Evolutionary conservation across 2,113 vertebrate genomes (phyloP).

Genomic region (Serinus canaria): DNA sequence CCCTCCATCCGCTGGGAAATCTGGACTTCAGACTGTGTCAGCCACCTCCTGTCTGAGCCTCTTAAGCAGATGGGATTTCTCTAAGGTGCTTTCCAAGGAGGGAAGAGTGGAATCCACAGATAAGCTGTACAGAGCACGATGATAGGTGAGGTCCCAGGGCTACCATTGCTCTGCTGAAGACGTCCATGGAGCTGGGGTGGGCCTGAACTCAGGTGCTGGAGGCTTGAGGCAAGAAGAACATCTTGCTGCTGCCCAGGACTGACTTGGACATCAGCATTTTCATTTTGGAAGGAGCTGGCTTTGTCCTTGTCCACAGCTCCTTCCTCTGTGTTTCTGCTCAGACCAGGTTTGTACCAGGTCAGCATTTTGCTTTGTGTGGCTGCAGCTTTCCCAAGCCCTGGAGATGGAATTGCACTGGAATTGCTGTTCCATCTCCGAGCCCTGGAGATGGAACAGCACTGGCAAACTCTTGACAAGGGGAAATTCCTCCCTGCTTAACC

Average conservation of each 20-base stretch:
- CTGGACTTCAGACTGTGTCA: background rate
- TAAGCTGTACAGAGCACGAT: background rate
- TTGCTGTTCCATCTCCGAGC: too few species aligned
- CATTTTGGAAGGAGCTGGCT: background rate
- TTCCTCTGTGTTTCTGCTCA: background rate
- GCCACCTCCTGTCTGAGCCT: background rate
- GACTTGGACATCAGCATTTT: rapidly evolving
- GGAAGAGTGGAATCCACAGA: background rate
- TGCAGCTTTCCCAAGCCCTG: background rate
- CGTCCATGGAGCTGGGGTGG: background rate
- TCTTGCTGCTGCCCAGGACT: background rate
- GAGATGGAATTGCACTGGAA: background rate
- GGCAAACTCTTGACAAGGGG: background rate
- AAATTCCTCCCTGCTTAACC: background rate
- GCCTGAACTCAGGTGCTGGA: background rate
- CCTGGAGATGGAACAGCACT: background rate
- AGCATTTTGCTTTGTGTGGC: background rate
- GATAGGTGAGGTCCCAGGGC: background rate
- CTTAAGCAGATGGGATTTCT: background rate
- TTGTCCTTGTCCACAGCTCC: background rate
- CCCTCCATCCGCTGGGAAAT: rapidly evolving
- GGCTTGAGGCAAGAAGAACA: background rate
- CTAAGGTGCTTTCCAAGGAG: constrained; percentile 30
- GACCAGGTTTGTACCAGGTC: background rate
- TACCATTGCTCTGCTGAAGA: background rate